Conservation (phyloP, 2,888 invertebrate genomes). For the Iselma pallidipennis region DNA sequence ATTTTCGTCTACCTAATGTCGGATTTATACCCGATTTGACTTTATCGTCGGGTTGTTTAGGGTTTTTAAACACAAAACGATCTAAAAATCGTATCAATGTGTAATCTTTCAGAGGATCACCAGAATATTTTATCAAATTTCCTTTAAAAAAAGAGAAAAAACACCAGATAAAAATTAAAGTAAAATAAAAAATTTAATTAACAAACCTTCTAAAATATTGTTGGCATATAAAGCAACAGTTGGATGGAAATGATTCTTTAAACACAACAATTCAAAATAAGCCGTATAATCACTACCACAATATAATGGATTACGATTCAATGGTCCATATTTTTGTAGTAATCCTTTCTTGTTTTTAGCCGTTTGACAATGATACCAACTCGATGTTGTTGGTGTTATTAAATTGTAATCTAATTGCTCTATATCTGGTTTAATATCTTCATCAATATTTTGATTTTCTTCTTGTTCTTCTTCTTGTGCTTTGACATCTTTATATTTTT, state of each 20-base stretch:
- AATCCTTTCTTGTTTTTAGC: constrained; percentile 30
- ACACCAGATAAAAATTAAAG: constrained; percentile 8
- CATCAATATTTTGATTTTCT: constrained; percentile 35
- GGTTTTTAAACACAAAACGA: constrained; percentile 94
- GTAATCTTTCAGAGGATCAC: constrained; percentile 94
- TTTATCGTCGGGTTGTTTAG: constrained; percentile 66
- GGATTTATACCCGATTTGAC: constrained; percentile 64
- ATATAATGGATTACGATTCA: constrained; percentile 81
- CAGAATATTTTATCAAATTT: constrained; percentile 78
- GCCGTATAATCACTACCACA: constrained; percentile 75
- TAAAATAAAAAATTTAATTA: constrained; percentile 6
- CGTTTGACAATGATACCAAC: constrained; percentile 46
- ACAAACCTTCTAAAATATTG: constrained; percentile 73
- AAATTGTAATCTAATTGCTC: constrained; percentile 33
- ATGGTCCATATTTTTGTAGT: constrained; percentile 63
- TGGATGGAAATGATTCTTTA: constrained; percentile 86
- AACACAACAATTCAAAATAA: constrained; percentile 73
- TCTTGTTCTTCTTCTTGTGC: constrained; percentile 46
- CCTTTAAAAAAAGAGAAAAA: constrained; percentile 48
- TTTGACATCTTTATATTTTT: constrained; percentile 44
- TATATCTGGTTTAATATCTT: constrained; percentile 43
- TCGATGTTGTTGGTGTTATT: too few relatives aligned
- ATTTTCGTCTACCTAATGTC: constrained; percentile 67
- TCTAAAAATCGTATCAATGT: constrained; percentile 89
- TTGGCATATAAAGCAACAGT: constrained; percentile 87